phyloP scores from a whole-genome alignment of 2,113 vertebrate genomes.

The Mohoua ochrocephala region DNA sequence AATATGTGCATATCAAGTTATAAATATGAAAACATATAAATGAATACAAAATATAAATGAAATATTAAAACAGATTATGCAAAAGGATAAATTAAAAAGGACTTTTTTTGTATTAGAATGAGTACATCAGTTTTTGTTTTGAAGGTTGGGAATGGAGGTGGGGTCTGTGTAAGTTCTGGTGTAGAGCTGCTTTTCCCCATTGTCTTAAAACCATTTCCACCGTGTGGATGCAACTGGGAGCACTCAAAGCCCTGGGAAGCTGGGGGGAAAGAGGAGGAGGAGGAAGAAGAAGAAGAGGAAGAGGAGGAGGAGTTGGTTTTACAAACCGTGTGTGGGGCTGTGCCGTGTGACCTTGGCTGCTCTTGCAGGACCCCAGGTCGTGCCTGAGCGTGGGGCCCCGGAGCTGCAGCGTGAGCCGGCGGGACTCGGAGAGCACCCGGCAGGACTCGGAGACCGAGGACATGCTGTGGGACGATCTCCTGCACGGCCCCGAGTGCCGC shows the following conservation, averaged over 20 bases:
- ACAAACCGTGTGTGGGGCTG: rapidly evolving
- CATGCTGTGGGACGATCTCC: constrained; percentile 92
- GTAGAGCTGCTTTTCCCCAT: not conserved
- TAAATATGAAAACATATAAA: not conserved
- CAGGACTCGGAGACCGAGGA: constrained; percentile 93
- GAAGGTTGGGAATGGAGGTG: not conserved
- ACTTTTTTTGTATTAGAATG: not conserved
- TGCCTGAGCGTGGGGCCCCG: constrained; percentile 22
- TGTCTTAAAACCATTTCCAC: not conserved
- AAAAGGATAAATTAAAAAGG: no score
- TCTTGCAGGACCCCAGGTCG: constrained; percentile 35
- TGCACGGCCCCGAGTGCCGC: constrained; percentile 87
- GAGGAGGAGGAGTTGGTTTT: not conserved
- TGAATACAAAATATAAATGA: not conserved
- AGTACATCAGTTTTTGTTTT: not conserved
- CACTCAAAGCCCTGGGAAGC: not conserved
- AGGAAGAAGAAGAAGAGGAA: not conserved
- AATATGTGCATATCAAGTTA: not conserved
- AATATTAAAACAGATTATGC: not conserved
- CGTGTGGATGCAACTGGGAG: rapidly evolving
- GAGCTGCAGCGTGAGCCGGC: constrained; percentile 63
- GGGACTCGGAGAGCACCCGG: constrained; percentile 78
- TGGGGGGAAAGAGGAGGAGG: not conserved
- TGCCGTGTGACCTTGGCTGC: not conserved
- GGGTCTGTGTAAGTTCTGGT: not conserved